Evolutionary conservation across 2,888 invertebrate genomes (phyloP).

Genomic region (Shargacucullia verbasci): DNA sequence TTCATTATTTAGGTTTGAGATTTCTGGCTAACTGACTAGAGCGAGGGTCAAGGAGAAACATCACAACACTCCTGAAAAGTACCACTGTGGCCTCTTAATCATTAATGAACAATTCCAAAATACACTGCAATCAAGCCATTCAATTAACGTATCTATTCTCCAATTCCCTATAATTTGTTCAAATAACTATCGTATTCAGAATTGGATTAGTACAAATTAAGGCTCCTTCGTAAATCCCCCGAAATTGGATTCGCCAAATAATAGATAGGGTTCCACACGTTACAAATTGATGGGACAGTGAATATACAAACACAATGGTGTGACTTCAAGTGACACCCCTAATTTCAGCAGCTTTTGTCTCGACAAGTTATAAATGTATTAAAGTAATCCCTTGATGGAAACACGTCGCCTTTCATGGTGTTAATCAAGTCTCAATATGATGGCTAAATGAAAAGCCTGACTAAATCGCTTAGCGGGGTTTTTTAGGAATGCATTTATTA

Average conservation of each 20-base stretch:
- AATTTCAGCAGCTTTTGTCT: slow-evolving; percentile 21
- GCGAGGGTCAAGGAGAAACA: too few species aligned
- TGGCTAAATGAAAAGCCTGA: too few species aligned
- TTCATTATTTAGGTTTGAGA: too few species aligned
- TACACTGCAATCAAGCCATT: slow-evolving; percentile 9
- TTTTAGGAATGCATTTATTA: too few species aligned
- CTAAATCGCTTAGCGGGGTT: too few species aligned
- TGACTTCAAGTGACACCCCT: background rate
- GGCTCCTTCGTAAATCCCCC: slow-evolving; percentile 22
- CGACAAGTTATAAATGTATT: slow-evolving; percentile 12
- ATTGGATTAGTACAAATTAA: slow-evolving; percentile 52
- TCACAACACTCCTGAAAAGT: too few species aligned
- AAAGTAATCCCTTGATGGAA: slow-evolving; percentile 7
- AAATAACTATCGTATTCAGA: slow-evolving; percentile 12
- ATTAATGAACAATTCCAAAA: slow-evolving; percentile 3
- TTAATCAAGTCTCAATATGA: slow-evolving; percentile 21
- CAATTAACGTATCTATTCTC: slow-evolving; percentile 20
- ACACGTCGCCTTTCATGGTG: slow-evolving; percentile 1
- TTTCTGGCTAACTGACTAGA: too few species aligned
- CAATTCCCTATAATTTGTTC: slow-evolving; percentile 9
- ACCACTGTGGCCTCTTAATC: background rate
- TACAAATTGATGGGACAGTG: slow-evolving; percentile 23
- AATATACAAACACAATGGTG: slow-evolving; percentile 5
- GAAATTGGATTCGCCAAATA: slow-evolving; percentile 47
- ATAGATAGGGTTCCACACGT: slow-evolving; percentile 24